Percentiles rank a stretch among this genome's conserved stretches.
Evolutionary conservation across 1,140 invertebrate genomes (phyloP).

Genomic region (Trachymyrmex septentrionalis): DNA sequence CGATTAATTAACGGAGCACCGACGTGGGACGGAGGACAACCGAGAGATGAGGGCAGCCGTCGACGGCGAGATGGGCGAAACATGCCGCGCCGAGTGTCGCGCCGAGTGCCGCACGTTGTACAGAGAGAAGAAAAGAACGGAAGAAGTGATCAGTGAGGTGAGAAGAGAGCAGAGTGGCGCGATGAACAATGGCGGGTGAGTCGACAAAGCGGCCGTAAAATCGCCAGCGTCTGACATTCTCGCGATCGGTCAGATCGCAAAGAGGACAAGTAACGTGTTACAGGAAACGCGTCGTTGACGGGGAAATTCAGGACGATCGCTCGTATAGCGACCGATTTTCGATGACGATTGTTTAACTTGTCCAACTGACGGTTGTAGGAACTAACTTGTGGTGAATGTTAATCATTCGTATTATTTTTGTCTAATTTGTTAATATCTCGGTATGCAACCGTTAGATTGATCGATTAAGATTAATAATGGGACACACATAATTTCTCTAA

Average conservation of each 20-base stretch:
- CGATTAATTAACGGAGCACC: constrained; percentile 46
- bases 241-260: constrained; percentile 22
- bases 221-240: constrained; percentile 1
- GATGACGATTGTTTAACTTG: constrained; percentile 17
- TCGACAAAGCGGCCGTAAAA: constrained; percentile 39
- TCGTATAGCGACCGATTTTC: neutral
- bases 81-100: no score
- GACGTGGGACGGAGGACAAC: neutral
- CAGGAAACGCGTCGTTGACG: neutral
- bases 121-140: neutral
- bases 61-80: neutral
- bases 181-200: constrained; percentile 44
- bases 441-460: neutral
- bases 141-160: neutral
- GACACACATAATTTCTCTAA: neutral
- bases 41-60: neutral
- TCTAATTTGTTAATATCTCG: neutral
- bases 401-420: neutral
- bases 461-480: constrained; percentile 18
- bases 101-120: neutral
- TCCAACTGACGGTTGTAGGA: neutral
- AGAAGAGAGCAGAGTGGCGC: neutral
- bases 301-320: neutral
- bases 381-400: neutral
- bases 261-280: neutral